A percentile compares a stretch with the other conserved stretches of the same genome.
These are phyloP conservation scores for Ptychochromis oligacanthus DNA, from an alignment of 2,113 vertebrate genomes.

Conservation along the genomic window DNA sequence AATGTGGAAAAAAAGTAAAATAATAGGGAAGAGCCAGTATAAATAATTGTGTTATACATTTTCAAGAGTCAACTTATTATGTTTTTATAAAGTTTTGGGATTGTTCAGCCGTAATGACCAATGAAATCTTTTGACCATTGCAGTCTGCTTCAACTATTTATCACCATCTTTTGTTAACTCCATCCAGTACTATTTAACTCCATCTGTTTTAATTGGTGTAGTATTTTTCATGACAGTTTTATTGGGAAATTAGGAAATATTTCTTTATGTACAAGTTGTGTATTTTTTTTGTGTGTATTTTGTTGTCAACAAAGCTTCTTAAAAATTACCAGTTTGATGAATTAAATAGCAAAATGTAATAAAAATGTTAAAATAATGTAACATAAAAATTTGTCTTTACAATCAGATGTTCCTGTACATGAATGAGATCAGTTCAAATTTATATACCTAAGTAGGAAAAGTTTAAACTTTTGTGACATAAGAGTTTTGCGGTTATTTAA, in stretches of 20 bases:
- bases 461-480: neutral
- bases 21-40: neutral
- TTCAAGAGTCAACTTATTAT: too few relatives aligned
- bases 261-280: neutral
- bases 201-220: neutral
- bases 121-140: neutral
- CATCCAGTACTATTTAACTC: neutral
- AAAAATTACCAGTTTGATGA: neutral
- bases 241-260: neutral
- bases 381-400: too few relatives aligned
- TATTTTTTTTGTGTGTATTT: neutral
- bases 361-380: too few relatives aligned
- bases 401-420: neutral
- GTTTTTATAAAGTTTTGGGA: neutral
- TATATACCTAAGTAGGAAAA: neutral
- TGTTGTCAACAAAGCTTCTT: neutral
- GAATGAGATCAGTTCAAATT: neutral
- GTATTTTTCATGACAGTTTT: neutral
- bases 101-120: neutral
- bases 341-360: neutral
- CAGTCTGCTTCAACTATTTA: neutral
- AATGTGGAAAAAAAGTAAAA: neutral
- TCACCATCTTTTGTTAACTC: neutral
- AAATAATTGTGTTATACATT: neutral
- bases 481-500: neutral